Percentiles rank a stretch among this genome's conserved stretches.
Conservation (phyloP, 2,113 vertebrate species). For the Thunnus thynnus region DNA sequence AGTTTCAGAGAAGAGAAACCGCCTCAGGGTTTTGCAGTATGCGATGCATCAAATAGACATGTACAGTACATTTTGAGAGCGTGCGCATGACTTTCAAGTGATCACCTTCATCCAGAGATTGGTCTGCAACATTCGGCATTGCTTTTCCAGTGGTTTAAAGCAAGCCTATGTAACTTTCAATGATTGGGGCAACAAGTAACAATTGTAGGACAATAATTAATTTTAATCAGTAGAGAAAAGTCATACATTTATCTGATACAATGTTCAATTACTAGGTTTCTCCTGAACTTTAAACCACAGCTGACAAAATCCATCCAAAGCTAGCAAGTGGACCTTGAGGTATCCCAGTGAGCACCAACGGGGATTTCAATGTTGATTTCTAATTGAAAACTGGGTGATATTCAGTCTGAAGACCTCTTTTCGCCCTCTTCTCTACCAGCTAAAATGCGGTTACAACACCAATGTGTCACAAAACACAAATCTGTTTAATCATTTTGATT, state of each 20-base stretch:
- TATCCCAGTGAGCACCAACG: no score
- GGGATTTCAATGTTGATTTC: no score
- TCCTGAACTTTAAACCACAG: neutral
- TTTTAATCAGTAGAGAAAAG: neutral
- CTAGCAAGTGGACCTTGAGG: neutral
- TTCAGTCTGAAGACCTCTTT: no score
- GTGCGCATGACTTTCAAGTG: neutral
- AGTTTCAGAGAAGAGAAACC: slow-evolving; percentile 37
- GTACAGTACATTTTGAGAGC: neutral
- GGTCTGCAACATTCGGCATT: no score
- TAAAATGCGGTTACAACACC: no score
- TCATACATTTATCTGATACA: neutral
- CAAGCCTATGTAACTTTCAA: neutral
- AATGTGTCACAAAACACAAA: no score
- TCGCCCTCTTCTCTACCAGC: no score
- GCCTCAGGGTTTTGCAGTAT: slow-evolving; percentile 34
- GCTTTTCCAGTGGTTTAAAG: neutral
- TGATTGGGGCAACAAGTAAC: neutral
- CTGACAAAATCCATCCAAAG: no score
- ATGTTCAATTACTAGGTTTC: neutral
- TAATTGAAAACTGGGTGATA: no score
- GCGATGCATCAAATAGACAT: slow-evolving; percentile 39
- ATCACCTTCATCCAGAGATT: no score
- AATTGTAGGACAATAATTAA: neutral
- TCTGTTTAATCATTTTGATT: no score